phyloP scores from a whole-genome alignment of 92 coral and sea anemone genomes.

The Parazoanthus swiftii region DNA sequence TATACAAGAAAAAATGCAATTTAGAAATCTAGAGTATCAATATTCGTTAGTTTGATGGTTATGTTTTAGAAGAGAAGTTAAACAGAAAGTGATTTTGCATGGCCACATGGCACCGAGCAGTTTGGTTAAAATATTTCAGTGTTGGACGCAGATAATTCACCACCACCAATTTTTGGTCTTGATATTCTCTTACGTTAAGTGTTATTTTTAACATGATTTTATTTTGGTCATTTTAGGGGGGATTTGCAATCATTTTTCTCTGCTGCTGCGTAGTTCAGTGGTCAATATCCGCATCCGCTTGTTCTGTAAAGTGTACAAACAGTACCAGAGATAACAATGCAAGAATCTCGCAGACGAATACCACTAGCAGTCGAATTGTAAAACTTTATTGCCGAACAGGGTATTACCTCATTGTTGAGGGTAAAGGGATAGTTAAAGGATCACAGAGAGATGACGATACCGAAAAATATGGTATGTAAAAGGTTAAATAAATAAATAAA shows the following conservation, averaged over 20 bases:
- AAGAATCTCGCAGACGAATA: neutral
- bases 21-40: too few relatives aligned
- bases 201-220: neutral
- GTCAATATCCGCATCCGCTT: neutral
- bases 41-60: too few relatives aligned
- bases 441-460: slow-evolving; percentile 6
- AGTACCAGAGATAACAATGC: neutral
- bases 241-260: neutral
- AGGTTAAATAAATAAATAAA: too few relatives aligned
- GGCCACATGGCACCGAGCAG: too few relatives aligned
- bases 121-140: neutral
- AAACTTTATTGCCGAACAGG: slow-evolving; percentile 15
- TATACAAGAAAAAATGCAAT: too few relatives aligned
- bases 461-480: slow-evolving; percentile 3
- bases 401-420: slow-evolving; percentile 27
- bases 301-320: neutral
- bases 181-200: neutral
- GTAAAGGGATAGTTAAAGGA: slow-evolving; percentile 5
- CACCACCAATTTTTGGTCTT: neutral
- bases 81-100: too few relatives aligned
- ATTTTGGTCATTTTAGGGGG: neutral
- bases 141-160: neutral
- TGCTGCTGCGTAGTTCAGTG: slow-evolving; percentile 10
- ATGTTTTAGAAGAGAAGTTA: too few relatives aligned
- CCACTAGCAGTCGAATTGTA: slow-evolving; percentile 13